A percentile compares a stretch with the other conserved stretches of the same genome.
Evolutionary conservation across 2,113 vertebrate genomes (phyloP).

Genomic region (Chlorodrepanis virens): DNA sequence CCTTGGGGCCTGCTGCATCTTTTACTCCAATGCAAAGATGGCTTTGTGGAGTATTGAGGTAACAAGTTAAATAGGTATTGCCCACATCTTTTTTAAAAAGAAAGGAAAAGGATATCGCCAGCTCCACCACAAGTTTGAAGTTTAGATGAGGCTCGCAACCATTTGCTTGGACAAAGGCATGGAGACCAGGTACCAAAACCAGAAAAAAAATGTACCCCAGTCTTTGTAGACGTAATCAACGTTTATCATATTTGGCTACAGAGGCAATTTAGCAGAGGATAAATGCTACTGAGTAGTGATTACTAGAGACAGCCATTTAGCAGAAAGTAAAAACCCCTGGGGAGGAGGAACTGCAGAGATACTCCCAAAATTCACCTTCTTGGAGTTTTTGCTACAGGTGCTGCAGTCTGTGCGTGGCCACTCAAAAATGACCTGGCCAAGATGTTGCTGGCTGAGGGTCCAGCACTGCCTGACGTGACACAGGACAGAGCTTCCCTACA

Average conservation of each 20-base stretch:
- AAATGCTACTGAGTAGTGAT: not conserved
- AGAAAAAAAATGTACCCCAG: not conserved
- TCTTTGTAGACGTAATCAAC: not conserved
- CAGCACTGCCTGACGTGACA: not conserved
- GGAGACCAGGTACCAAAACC: not conserved
- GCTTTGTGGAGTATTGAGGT: not conserved
- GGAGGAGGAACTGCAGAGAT: not conserved
- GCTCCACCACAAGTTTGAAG: not conserved
- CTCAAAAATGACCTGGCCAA: not conserved
- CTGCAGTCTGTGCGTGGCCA: not conserved
- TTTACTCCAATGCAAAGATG: not conserved
- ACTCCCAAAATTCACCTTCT: not conserved
- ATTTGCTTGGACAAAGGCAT: not conserved
- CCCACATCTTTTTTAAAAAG: not conserved
- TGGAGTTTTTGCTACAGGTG: not conserved
- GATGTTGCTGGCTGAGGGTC: rapidly evolving
- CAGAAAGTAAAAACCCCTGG: not conserved
- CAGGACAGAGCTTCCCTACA: rapidly evolving
- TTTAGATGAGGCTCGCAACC: not conserved
- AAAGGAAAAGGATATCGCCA: not conserved
- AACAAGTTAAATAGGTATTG: not conserved
- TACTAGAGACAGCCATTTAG: not conserved
- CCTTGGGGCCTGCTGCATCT: not conserved
- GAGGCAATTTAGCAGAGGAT: not conserved
- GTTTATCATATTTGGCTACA: not conserved